Conservation (phyloP, 64 coral and sea anemone species). For the Montipora capricornis region DNA sequence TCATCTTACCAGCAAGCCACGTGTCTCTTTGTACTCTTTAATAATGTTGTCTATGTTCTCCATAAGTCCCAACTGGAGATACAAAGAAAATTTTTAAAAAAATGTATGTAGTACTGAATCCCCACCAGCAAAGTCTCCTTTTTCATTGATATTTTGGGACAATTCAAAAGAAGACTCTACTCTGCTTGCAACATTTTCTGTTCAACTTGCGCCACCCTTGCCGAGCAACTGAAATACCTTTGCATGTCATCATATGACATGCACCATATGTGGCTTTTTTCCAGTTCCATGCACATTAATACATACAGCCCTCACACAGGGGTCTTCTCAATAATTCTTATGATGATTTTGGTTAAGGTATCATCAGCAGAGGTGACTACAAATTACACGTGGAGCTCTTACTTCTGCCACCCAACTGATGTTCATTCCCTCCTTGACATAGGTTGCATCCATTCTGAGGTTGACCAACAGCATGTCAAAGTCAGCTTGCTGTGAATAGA, state of each 20-base stretch:
- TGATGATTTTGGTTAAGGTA: neutral
- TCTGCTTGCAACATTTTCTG: too few relatives aligned
- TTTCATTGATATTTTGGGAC: neutral
- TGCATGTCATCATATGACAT: too few relatives aligned
- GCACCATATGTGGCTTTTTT: too few relatives aligned
- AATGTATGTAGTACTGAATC: neutral
- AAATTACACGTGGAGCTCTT: neutral
- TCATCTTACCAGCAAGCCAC: constrained; percentile 83
- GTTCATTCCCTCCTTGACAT: constrained; percentile 94
- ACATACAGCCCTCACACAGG: too few relatives aligned
- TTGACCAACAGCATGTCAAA: constrained; percentile 99
- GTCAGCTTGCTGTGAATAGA: constrained; percentile 90
- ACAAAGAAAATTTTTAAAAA: neutral
- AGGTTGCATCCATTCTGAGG: constrained; percentile 94
- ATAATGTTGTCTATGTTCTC: constrained; percentile 96
- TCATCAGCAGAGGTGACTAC: neutral
- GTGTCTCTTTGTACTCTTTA: constrained; percentile 95
- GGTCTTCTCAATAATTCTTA: neutral
- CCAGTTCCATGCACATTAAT: too few relatives aligned
- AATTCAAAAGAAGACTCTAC: too few relatives aligned
- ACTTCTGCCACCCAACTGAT: constrained; percentile 92
- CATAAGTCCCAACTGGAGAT: constrained; percentile 74
- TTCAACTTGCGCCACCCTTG: too few relatives aligned
- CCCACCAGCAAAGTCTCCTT: neutral
- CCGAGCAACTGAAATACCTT: too few relatives aligned